Evolutionary conservation across 2,888 invertebrate genomes (phyloP), one percentile per base, ranked within the genome.

Genomic region (Acanthosoma haemorrhoidale): DNA sequence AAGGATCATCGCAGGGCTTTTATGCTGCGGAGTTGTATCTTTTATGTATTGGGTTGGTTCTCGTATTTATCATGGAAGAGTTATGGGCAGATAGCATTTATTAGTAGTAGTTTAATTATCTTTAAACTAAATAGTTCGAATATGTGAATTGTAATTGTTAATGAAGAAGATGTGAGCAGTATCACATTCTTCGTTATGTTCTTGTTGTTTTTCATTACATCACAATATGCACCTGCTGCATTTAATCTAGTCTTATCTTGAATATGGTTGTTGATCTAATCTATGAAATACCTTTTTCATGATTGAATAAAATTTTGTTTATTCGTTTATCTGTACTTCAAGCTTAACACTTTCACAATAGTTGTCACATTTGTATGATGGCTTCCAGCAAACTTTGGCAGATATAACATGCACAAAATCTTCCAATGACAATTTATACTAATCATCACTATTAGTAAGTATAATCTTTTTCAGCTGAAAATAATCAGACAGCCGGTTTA

Each of bases 1-100:
- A 71, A 80, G 85, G 8, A 73, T 82, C 4, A 75, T 80, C n/a
- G 74, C 83, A 15, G 80, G 79, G 21, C 75, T 80, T 68, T 79
- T 75, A 41, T 76, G 75, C 68, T 71, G 75, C 9, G 73, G 76
- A 13, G 59, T 76, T 39, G 71, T 76, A 11, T 75, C 75, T 9
- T 39, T 76, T 13, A 34, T 74, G 3, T 61, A 69, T 15, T 74
- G 74, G 74, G 67, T 71, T 6, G 74, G 74, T 16, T 70, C 71
- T 25, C 64, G 64, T 59, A 38, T 70, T 38, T 71, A 68, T 39
- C 71, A 71, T 25, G 67, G 67, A 39, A 61, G 64, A 39, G 58
- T 71, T 29, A 68, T 60, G 8, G 18, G 64, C 2, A 66, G 60
- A 25, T 70, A 70, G 57, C 34, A 64, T 16, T 18, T 34, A 41